Conservation (phyloP, 2,113 vertebrate species). For the Ammodytes marinus region DNA sequence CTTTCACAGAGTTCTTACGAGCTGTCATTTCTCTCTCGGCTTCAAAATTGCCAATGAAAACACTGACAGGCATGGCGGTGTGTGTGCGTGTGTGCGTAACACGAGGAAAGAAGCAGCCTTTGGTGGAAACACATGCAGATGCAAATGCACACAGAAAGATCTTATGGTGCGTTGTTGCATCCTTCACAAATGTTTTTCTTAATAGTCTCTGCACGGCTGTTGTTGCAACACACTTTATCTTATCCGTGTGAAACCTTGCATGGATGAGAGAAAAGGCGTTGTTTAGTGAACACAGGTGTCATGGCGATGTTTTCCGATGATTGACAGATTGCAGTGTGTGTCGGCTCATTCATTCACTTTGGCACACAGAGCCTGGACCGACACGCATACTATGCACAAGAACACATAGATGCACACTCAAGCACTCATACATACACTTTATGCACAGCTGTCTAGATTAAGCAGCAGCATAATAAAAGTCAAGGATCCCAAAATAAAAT, state of each 20-base stretch:
- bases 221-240: background rate
- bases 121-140: slow-evolving; percentile 1
- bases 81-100: background rate
- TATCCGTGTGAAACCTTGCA: background rate
- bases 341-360: background rate
- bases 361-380: background rate
- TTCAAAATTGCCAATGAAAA: slow-evolving; percentile 65
- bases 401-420: background rate
- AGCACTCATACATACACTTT: background rate
- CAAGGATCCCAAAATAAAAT: background rate
- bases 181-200: background rate
- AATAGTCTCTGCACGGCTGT: background rate
- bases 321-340: background rate
- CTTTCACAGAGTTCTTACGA: slow-evolving; percentile 70
- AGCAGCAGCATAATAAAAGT: background rate
- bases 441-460: background rate
- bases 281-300: slow-evolving; percentile 1
- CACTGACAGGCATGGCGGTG: slow-evolving; percentile 53
- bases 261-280: background rate
- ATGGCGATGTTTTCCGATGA: background rate
- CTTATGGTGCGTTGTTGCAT: background rate
- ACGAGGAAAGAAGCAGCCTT: slow-evolving; percentile 3
- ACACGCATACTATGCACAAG: background rate
- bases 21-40: slow-evolving; percentile 67
- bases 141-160: background rate